phyloP scores from a whole-genome alignment of 1,140 invertebrate genomes.

The Wasmannia auropunctata region DNA sequence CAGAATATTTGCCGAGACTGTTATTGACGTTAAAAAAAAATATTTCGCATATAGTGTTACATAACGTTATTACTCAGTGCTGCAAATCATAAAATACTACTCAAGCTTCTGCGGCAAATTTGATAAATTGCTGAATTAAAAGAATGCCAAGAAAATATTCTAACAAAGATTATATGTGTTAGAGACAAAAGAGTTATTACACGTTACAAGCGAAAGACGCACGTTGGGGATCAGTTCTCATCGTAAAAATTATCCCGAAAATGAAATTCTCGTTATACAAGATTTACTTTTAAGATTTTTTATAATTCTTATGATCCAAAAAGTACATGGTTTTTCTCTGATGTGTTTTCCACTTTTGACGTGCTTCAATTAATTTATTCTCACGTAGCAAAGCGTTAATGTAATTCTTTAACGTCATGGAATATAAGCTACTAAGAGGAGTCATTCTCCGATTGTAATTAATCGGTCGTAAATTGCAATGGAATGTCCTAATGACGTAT shows the following conservation, averaged over 20 bases:
- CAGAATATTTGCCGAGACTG: neutral
- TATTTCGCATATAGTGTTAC: neutral
- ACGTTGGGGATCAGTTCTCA: neutral
- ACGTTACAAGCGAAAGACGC: neutral
- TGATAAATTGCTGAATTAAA: neutral
- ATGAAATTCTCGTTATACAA: neutral
- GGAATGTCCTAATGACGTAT: neutral
- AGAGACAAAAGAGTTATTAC: neutral
- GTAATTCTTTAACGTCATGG: neutral
- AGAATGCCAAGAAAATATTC: neutral
- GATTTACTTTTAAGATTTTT: neutral
- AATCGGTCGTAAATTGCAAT: neutral
- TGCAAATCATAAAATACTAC: no score
- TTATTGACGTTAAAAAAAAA: neutral
- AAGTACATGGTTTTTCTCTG: neutral
- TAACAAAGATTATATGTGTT: neutral
- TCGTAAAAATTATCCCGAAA: neutral
- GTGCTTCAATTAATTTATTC: neutral
- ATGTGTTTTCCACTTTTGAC: neutral
- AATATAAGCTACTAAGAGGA: neutral
- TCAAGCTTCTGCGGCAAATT: neutral
- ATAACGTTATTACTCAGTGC: neutral
- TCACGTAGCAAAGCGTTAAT: neutral
- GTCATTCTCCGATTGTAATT: neutral
- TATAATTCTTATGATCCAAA: neutral